Base-by-base conservation (phyloP, 2,113 vertebrate species). In the Clupea harengus region DNA sequence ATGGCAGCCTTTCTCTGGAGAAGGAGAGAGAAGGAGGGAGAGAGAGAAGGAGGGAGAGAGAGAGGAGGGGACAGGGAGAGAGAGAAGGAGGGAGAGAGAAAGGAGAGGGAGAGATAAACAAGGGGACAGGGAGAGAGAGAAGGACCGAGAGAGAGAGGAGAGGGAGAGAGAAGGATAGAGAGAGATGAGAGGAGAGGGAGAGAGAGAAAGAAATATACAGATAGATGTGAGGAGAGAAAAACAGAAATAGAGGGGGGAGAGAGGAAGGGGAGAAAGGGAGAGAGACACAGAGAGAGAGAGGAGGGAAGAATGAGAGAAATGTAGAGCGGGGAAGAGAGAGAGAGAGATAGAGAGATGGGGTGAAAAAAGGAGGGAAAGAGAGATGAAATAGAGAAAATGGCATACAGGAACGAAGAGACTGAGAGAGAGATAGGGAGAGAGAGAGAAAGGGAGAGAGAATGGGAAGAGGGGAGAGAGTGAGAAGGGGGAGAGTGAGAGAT, bases 91-190 rank as follows among this genome's bases (percentile, higher is more conserved):
- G 1, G 25, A 67, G 0, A 25, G n/a, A 28, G 6, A 3, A 6
- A 7, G 1, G n/a, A 28, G 25, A 9, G 20, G 18, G 4, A 22
- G 54, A 20, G 54, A 60, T 9, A 7, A 5, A 60, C 18, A 1
- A n/a, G 3, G 18, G 17, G 20, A 18, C 17, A 60, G 54, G 20
- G 54, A 60, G 54, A n/a, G 54, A 60, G 11, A 22, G 54, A 60
- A 5, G 18, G 17, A 60, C 1, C 3, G 88, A 57, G 88, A 90
- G 85, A 82, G 64, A 90, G 87, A 90, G 86, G 25, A 39, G 45
- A 87, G 89, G n/a, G 10, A 15, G 84, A 60, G 22, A 9, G 32
- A 49, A n/a, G n/a, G n/a, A n/a, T n/a, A n/a, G 10, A 15, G 84
- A 60, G 22, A 9, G 32, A 49, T 22, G 4, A 49, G 2, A 22